phyloP scores from a whole-genome alignment of 2,888 invertebrate species.

The Argyresthia albistria region DNA sequence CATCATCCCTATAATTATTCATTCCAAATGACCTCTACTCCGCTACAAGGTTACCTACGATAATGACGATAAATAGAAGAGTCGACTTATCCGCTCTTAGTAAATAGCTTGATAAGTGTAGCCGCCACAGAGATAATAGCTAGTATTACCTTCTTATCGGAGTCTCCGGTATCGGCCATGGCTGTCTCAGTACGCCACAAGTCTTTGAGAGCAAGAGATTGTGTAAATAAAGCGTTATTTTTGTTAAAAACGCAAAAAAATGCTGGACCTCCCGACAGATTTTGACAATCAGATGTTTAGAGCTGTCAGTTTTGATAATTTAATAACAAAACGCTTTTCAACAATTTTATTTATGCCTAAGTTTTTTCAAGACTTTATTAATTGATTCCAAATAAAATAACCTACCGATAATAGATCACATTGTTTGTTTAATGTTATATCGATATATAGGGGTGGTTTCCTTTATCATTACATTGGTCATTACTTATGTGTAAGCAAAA shows the following conservation, averaged over 20 bases:
- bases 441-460: too few species aligned
- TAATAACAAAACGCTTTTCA: background rate
- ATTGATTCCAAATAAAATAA: too few species aligned
- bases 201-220: background rate
- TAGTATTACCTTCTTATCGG: constrained; percentile 54
- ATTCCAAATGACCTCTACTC: constrained; percentile 36
- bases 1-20: too few species aligned
- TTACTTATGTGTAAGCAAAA: too few species aligned
- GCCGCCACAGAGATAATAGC: constrained; percentile 22
- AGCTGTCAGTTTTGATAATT: background rate
- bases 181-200: constrained; percentile 17
- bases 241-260: background rate
- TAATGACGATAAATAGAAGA: too few species aligned
- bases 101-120: constrained; percentile 1
- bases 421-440: too few species aligned
- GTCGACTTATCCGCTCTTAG: background rate
- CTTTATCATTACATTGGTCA: too few species aligned
- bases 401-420: too few species aligned
- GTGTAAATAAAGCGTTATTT: background rate
- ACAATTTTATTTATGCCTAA: background rate
- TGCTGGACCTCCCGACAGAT: background rate
- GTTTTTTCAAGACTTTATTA: too few species aligned
- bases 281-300: background rate
- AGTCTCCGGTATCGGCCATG: constrained; percentile 43
- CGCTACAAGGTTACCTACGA: constrained; percentile 39